phyloP scores from a whole-genome alignment of 92 coral and sea anemone species.

The Palythoa grandis region DNA sequence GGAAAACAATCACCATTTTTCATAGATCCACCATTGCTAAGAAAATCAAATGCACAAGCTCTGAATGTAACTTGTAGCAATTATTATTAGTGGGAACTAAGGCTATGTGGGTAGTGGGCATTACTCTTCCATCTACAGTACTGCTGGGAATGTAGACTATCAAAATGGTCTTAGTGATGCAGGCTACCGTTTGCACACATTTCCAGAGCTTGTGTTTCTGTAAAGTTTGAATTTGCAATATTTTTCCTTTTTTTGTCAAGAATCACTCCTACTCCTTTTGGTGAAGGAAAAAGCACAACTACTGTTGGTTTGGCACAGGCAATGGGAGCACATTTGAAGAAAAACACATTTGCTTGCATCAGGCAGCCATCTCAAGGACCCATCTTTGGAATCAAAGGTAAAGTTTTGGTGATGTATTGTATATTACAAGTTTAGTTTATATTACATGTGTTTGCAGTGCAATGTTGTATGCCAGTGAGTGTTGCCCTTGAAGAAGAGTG shows the following conservation, averaged over 20 bases:
- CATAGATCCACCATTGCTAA: too few species aligned
- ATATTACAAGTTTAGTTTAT: background rate
- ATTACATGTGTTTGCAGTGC: background rate
- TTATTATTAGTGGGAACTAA: too few species aligned
- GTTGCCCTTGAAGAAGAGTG: background rate
- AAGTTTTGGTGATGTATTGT: background rate
- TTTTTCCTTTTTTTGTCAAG: constrained; percentile 42
- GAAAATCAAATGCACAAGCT: too few species aligned
- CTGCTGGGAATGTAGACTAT: too few species aligned
- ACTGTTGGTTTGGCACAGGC: constrained; percentile 98
- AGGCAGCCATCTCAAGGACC: constrained; percentile 99
- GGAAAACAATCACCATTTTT: too few species aligned
- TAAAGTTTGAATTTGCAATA: background rate
- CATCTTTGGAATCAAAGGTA: constrained; percentile 98
- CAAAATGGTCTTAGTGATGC: too few species aligned
- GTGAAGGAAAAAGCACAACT: constrained; percentile 98
- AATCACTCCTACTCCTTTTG: constrained; percentile 99
- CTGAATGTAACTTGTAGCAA: too few species aligned
- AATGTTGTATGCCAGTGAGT: background rate
- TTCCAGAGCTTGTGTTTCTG: too few species aligned
- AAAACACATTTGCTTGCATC: constrained; percentile 97
- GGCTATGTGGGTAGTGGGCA: too few species aligned
- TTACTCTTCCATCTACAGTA: too few species aligned
- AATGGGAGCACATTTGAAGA: constrained; percentile 93
- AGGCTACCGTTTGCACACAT: too few species aligned